phyloP scores from a whole-genome alignment of 2,797 vertebrate genomes.

The Gymnodraco acuticeps region DNA sequence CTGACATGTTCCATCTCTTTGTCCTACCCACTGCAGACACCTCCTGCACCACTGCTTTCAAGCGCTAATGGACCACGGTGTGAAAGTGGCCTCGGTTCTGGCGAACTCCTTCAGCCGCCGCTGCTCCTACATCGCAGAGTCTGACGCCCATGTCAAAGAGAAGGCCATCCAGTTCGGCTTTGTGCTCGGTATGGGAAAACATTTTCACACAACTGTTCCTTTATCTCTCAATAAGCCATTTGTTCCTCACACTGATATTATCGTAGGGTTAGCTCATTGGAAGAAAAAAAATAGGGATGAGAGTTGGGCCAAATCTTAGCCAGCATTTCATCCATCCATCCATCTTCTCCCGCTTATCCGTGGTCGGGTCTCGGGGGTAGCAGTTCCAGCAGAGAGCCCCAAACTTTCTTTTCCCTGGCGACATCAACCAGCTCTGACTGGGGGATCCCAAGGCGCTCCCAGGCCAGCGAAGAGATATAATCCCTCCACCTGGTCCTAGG shows the following conservation, averaged over 20 bases:
- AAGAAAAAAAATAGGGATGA: background rate
- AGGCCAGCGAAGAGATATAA: no score
- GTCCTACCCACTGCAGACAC: constrained; percentile 84
- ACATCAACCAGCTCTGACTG: no score
- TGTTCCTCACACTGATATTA: background rate
- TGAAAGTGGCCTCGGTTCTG: constrained; percentile 97
- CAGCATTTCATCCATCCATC: no score
- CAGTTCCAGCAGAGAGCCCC: no score
- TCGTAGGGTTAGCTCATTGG: background rate
- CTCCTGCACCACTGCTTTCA: constrained; percentile 99
- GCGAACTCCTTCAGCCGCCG: constrained; percentile 98
- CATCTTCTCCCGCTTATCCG: no score
- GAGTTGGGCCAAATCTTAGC: no score
- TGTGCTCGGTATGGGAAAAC: constrained; percentile 89
- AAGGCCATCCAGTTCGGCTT: constrained; percentile 99
- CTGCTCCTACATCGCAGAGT: constrained; percentile 98
- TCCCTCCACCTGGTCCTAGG: no score
- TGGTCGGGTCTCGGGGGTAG: no score
- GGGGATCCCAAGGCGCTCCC: no score
- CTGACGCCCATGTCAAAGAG: constrained; percentile 96
- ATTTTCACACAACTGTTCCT: background rate
- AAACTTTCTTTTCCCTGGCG: no score
- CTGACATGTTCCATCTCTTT: constrained; percentile 8
- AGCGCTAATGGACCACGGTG: constrained; percentile 98
- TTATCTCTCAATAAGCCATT: background rate